Evolutionary conservation across 1,140 invertebrate species (phyloP).

Genomic region (Radopholus similis): DNA sequence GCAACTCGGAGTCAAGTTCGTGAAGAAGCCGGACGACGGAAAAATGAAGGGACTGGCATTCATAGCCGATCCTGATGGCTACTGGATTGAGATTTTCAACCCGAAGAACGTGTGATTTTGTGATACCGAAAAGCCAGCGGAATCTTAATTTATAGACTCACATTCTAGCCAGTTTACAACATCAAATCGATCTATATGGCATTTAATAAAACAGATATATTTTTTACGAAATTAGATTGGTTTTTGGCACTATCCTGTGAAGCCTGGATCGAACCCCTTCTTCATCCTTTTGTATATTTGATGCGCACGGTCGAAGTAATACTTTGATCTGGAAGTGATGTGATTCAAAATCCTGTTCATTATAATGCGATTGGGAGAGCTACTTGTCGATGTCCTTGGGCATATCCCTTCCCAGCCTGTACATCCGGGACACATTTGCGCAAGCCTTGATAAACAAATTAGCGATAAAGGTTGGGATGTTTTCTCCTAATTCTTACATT

Average conservation of each 20-base stretch:
- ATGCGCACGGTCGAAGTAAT: constrained; percentile 47
- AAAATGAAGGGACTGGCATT: constrained; percentile 88
- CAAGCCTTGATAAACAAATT: constrained; percentile 8
- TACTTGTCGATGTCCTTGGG: constrained; percentile 48
- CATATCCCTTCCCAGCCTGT: constrained; percentile 50
- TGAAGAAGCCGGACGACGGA: constrained; percentile 73
- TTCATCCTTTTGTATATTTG: constrained; percentile 43
- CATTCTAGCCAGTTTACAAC: neutral
- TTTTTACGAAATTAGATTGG: too few relatives aligned
- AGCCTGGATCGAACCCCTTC: constrained; percentile 39
- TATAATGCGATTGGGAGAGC: too few relatives aligned
- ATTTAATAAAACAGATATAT: too few relatives aligned
- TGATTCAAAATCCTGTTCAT: neutral
- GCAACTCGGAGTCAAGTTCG: constrained; percentile 77
- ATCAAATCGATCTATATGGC: too few relatives aligned
- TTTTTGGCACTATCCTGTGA: constrained; percentile 52
- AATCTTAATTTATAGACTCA: neutral
- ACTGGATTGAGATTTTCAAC: constrained; percentile 91
- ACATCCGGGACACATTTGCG: constrained; percentile 39
- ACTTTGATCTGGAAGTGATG: constrained; percentile 29
- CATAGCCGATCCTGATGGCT: constrained; percentile 89
- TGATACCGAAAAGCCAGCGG: too few relatives aligned
- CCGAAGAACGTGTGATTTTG: constrained; percentile 53
- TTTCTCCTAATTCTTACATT: constrained; percentile 27
- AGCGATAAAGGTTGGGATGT: constrained; percentile 16